These are phyloP conservation scores for Syngnathus scovelli DNA, from an alignment of 2,113 vertebrate species.

Conservation along the genomic window DNA sequence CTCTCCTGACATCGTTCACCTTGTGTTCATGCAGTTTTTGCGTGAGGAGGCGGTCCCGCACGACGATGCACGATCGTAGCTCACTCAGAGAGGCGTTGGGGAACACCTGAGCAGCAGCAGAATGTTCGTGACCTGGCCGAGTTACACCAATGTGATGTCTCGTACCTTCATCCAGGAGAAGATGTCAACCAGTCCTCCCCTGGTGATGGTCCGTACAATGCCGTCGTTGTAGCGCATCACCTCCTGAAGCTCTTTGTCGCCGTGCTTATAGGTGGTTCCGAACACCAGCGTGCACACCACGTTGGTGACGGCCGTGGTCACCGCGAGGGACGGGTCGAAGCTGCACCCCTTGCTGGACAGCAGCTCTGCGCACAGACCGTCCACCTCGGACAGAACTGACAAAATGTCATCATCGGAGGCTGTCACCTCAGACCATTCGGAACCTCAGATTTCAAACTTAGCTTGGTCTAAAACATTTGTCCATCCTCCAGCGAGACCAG, in stretches of 20 bases:
- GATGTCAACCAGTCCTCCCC: constrained; percentile 69
- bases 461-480: too few species aligned
- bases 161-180: constrained; percentile 72
- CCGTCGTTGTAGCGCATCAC: constrained; percentile 71
- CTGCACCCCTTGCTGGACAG: constrained; percentile 17
- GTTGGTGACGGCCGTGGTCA: constrained; percentile 71
- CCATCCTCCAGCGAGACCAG: too few species aligned
- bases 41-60: constrained; percentile 67
- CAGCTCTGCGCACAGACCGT: constrained; percentile 59
- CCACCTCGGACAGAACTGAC: constrained; percentile 63
- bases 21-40: constrained; percentile 72
- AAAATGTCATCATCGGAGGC: background rate
- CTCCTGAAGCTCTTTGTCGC: constrained; percentile 62
- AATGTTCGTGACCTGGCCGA: background rate
- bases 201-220: constrained; percentile 70
- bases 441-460: too few species aligned
- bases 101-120: constrained; percentile 39
- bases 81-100: constrained; percentile 54
- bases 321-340: constrained; percentile 57
- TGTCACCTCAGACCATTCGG: background rate
- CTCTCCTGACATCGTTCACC: constrained; percentile 36
- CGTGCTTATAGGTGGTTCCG: constrained; percentile 58
- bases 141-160: background rate
- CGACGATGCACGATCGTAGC: constrained; percentile 60
- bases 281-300: constrained; percentile 73